Evolutionary conservation across 2,888 invertebrate species (phyloP), one percentile per base, ranked within the genome.

Genomic region (Mythimna pallens): DNA sequence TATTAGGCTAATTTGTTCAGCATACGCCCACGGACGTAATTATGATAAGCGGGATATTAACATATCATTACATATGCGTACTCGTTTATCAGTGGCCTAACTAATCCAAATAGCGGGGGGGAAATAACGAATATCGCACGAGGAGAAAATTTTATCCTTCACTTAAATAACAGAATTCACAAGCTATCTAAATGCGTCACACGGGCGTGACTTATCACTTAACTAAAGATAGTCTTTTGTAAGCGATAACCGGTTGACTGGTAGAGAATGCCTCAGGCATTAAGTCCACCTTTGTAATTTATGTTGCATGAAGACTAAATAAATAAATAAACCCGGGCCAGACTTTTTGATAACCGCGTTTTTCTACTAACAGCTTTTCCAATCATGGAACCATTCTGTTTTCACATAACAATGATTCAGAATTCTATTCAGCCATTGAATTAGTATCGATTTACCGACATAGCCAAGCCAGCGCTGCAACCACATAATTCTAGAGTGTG

Each of bases 391-490:
- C 43, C 14, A 25, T 63, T 65, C 12, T 54, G 20, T 58, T 58
- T 54, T 10, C 47, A 63, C 55, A 78, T 57, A 57, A 78, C 57
- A 63, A 63, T 54, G 65, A 62, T 72, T 64, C 47, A 59, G 30
- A 66, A 73, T 66, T 70, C 43, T 55, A 62, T 78, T 40, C 62
- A 69, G 40, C 71, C 78, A 69, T 75, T 40, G 73, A 76, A 81
- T 73, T 71, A 70, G 54, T 75, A 83, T 83, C 62, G 83, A 83
- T 83, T 83, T 71, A 59, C 67, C 58, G 36, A 58, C 68, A 67
- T 64, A 61, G 22, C 61, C 22, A 73, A 72, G 70, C 71, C 75
- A 47, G 20, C 47, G 65, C 55, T 83, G 73, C 83, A 83, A 59
- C 72, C 58, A 76, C 68, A 65, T 76, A 65, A 67, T 76, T 71